Base-by-base conservation (phyloP, 2,888 invertebrate genomes). In the Melolontha melolontha region DNA sequence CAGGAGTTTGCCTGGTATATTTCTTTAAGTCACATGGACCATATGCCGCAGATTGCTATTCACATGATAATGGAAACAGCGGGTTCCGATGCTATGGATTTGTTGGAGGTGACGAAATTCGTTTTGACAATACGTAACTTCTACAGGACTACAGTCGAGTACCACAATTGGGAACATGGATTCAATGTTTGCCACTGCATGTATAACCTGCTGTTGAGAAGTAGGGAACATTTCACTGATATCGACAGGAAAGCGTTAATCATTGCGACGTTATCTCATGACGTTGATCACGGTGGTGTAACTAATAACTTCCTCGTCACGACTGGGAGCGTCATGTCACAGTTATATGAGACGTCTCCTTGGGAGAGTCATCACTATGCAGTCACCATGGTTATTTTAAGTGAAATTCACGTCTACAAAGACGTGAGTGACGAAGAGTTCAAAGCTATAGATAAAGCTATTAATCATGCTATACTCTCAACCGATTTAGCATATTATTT, bases 111-210 rank as follows among this genome's bases (percentile, higher is more conserved):
- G 16, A 84, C 84, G 0, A 83, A 79, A 74, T 89, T 88, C 75
- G 80, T 86, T 0, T 78, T 89, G 7, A 85, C 86, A 0, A 81
- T 86, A 1, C 75, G 78, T 70, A 82, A 83, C 68, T 78, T 80
- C 68, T 89, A 89, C 73, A 80, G 88, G 2, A 71, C 81, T 41
- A 87, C 87, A 72, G 89, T 89, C 72, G 85, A 88, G 0, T 90
- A 89, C 74, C 89, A 90, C 73, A 89, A 89, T 77, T 87, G 87
- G 1, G 87, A 88, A 59, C 90, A 90, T 72, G 89, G 88, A 0
- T 89, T 89, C 78, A 86, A 85, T 65, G 89, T 89, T 62, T 85
- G 86, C 0, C 89, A 90, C 76, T 88, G 88, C 54, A 86, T 89
- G 86, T 89, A 82, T 71, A 79, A 87, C 68, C 86, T 89, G 22